These are phyloP conservation scores for Pachydiplax longipennis DNA, from an alignment of 2,888 invertebrate species.

Conservation along the genomic window DNA sequence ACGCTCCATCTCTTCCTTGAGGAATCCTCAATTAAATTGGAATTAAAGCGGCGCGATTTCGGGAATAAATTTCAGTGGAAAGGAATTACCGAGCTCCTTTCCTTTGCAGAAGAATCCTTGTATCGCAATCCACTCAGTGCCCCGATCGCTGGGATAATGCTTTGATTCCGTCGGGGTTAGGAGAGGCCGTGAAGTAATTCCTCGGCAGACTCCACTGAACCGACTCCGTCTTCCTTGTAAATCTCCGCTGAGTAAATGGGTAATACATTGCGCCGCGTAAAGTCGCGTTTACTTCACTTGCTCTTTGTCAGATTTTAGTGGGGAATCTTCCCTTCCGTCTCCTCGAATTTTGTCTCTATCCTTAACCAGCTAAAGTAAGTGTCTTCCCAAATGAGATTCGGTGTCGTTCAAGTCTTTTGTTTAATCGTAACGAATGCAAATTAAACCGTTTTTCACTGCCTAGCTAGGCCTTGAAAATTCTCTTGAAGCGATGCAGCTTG, in stretches of 20 bases:
- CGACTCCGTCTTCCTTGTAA: background rate
- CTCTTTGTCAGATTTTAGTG: background rate
- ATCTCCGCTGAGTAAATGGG: background rate
- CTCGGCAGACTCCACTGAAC: background rate
- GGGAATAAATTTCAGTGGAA: background rate
- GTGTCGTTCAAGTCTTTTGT: too few relatives aligned
- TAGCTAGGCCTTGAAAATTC: too few relatives aligned
- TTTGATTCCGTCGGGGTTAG: background rate
- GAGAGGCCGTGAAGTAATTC: background rate
- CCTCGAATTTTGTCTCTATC: too few relatives aligned
- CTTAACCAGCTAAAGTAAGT: too few relatives aligned
- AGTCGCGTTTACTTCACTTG: background rate
- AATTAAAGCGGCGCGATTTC: too few relatives aligned
- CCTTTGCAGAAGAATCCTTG: background rate
- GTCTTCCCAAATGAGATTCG: too few relatives aligned
- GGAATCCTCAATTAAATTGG: too few relatives aligned
- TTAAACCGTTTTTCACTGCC: too few relatives aligned
- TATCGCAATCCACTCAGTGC: background rate
- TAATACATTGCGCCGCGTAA: background rate
- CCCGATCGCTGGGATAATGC: background rate
- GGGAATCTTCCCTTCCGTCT: background rate
- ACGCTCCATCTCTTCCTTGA: too few relatives aligned
- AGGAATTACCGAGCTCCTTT: background rate
- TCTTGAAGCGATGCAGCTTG: too few relatives aligned
- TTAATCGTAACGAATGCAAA: too few relatives aligned